Conservation (phyloP, 2,113 vertebrate species). For the Calyptommatus sinebrachiatus region DNA sequence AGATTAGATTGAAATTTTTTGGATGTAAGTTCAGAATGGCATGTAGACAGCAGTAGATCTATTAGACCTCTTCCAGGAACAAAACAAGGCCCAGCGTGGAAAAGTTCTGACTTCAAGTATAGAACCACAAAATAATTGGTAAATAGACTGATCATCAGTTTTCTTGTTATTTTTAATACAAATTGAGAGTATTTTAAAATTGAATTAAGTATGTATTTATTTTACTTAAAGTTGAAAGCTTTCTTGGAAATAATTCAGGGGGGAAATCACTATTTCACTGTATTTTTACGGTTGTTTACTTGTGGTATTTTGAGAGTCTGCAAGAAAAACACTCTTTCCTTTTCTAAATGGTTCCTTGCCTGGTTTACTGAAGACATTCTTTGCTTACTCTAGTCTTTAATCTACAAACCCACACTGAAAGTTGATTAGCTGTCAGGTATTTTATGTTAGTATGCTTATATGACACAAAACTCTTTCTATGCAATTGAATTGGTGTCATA, state of each 20-base stretch:
- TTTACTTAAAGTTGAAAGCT: too few species aligned
- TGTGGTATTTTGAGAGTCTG: not conserved
- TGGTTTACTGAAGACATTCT: not conserved
- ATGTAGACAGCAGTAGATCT: too few species aligned
- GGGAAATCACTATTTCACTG: not conserved
- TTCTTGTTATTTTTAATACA: not conserved
- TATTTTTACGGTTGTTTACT: not conserved
- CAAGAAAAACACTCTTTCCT: not conserved
- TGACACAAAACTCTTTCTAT: not conserved
- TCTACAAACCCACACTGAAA: not conserved
- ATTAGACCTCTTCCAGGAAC: too few species aligned
- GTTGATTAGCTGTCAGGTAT: not conserved
- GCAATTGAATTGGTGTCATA: not conserved
- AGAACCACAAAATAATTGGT: too few species aligned
- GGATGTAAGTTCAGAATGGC: too few species aligned
- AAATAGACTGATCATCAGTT: too few species aligned
- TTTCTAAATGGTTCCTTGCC: not conserved
- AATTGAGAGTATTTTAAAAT: not conserved
- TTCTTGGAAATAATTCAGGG: not conserved
- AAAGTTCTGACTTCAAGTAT: too few species aligned
- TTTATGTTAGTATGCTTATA: too few species aligned
- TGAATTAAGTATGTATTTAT: not conserved
- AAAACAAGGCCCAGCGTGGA: too few species aligned
- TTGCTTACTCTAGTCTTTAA: not conserved
- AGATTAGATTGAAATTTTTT: too few species aligned